phyloP scores from a whole-genome alignment of 2,888 invertebrate genomes.

The Parnassius smintheus region DNA sequence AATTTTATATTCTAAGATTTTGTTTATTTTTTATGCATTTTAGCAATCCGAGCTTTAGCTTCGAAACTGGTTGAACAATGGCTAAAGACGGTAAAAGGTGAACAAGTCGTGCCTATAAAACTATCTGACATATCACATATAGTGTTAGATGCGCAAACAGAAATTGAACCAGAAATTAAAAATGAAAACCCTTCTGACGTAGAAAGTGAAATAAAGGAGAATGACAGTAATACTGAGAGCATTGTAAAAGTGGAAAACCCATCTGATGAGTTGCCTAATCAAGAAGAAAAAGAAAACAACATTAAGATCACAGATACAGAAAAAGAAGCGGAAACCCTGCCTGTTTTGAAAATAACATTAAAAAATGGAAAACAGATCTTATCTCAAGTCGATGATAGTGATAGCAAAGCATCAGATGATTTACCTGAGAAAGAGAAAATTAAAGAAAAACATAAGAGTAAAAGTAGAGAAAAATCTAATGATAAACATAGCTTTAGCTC shows the following conservation, averaged over 20 bases:
- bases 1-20: too few species aligned
- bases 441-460: constrained; percentile 58
- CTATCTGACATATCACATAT: constrained; percentile 64
- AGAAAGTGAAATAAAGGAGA: constrained; percentile 31
- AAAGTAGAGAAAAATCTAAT: constrained; percentile 71
- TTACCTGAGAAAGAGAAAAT: constrained; percentile 52
- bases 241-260: constrained; percentile 30
- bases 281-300: constrained; percentile 19
- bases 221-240: constrained; percentile 29
- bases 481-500: constrained; percentile 46
- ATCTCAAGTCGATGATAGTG: constrained; percentile 78
- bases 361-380: constrained; percentile 88
- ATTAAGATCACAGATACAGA: constrained; percentile 43
- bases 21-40: constrained; percentile 42
- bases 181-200: constrained; percentile 27
- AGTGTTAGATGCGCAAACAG: constrained; percentile 51
- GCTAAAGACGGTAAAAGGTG: constrained; percentile 93
- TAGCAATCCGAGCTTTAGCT: constrained; percentile 89
- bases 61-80: constrained; percentile 93
- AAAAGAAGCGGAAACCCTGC: constrained; percentile 59
- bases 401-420: constrained; percentile 53
- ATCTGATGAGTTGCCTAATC: constrained; percentile 1
- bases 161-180: constrained; percentile 39
- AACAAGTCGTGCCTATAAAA: constrained; percentile 75
- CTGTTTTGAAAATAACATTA: constrained; percentile 83